A percentile compares a stretch with the other conserved stretches of the same genome.
Conservation (phyloP, 2,888 invertebrate genomes). For the Campoplex nolae region DNA sequence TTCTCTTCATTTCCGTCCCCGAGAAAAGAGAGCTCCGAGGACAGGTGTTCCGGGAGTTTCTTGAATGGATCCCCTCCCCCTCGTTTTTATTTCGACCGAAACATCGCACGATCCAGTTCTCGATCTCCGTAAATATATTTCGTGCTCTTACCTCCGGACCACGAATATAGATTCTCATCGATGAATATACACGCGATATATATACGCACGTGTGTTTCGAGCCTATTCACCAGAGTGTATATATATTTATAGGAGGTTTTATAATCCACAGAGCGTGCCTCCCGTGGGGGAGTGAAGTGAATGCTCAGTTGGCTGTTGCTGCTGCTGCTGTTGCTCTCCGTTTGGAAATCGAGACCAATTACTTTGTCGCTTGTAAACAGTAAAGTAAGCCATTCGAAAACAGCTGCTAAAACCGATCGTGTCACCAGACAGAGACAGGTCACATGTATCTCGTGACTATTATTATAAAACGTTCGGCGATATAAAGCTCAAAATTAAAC, state of each 20-base stretch:
- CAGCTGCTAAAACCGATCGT: constrained; percentile 5
- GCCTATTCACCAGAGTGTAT: neutral
- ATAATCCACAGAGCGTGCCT: constrained; percentile 19
- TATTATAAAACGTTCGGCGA: neutral
- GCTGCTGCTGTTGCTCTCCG: neutral
- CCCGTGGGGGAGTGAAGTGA: constrained; percentile 25
- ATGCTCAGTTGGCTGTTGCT: neutral
- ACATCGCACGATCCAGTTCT: neutral
- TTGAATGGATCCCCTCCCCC: constrained; percentile 36
- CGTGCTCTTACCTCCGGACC: neutral
- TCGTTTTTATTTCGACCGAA: constrained; percentile 13
- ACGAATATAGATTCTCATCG: constrained; percentile 4
- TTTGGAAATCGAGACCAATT: constrained; percentile 70
- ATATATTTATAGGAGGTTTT: constrained; percentile 7
- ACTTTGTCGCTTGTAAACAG: constrained; percentile 46
- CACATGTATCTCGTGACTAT: neutral
- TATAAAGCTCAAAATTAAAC: neutral
- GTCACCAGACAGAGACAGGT: neutral
- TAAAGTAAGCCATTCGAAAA: constrained; percentile 52
- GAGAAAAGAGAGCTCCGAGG: neutral
- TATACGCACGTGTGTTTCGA: neutral
- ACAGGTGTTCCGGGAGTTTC: constrained; percentile 46
- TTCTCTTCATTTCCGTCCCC: constrained; percentile 4
- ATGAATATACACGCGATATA: constrained; percentile 4
- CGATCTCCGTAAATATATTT: neutral